Base-by-base conservation (phyloP, 2,888 invertebrate genomes). In the Tipula unca region DNA sequence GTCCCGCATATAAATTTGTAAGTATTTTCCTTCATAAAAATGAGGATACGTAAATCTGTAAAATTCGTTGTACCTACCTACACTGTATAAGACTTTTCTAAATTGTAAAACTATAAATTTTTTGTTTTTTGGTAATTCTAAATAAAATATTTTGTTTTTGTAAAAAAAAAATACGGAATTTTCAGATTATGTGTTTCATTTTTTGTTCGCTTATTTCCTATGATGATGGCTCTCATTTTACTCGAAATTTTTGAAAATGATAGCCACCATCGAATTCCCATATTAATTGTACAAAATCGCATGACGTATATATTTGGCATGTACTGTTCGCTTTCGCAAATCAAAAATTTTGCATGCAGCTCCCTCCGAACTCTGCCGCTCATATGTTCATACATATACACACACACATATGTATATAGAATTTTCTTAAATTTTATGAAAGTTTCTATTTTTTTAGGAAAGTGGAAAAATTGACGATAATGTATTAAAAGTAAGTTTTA, bases 381-480 rank as follows among this genome's bases (percentile, higher is more conserved):
- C 69, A 1, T 5, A 69, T 25, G n/a, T n/a, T n/a, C n/a, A n/a
- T n/a, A n/a, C n/a, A n/a, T n/a, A n/a, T n/a, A n/a, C n/a, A n/a
- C n/a, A n/a, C n/a, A n/a, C n/a, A n/a, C 69, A 13, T 4, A 32
- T 10, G 5, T 54, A 69, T n/a, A n/a, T 3, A 54, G 17, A 20
- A 6, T 54, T 54, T 54, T 54, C 39, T 48, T 3, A 25, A 69
- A 69, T 69, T 69, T 69, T 25, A 25, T 25, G 10, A 69, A 69
- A 8, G 69, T 69, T 69, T 69, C 3, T 69, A 69, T 69, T 83
- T 83, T 83, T 83, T 32, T 32, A 83, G 83, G 83, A 83, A 83
- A 83, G 83, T 83, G 83, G 83, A 83, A 83, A 83, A 83, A 83
- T 83, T 32, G 83, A 83, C 17, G 83, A 83, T 83, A 83, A 83